Percentiles rank a stretch among this genome's conserved stretches.
Conservation (phyloP, 2,113 vertebrate genomes). For the Python bivittatus region DNA sequence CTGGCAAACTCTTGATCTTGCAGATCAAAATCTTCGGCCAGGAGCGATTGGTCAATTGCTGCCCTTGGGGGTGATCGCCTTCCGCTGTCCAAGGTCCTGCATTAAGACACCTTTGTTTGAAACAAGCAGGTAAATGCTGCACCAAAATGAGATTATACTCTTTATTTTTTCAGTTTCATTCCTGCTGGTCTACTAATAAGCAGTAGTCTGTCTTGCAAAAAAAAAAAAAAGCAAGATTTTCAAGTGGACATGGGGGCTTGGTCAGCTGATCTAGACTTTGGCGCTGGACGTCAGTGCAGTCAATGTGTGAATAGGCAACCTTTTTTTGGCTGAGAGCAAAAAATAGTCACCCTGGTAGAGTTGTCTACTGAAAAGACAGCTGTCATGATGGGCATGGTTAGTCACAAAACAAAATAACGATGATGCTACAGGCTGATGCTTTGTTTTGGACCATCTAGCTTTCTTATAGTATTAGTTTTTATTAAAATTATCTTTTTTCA, state of each 20-base stretch:
- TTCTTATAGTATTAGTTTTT: neutral
- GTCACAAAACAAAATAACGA: neutral
- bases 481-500: no score
- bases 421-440: neutral
- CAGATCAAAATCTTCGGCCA: conserved; percentile 75
- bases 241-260: neutral
- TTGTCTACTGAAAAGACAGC: neutral
- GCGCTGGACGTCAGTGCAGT: neutral
- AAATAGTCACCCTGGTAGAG: neutral
- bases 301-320: neutral
- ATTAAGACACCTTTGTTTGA: conserved; percentile 77
- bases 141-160: neutral
- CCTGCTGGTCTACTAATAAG: neutral
- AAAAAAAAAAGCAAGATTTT: neutral
- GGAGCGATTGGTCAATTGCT: conserved; percentile 81
- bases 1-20: conserved; percentile 89
- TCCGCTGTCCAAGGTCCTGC: conserved; percentile 87
- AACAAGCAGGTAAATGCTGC: conserved; percentile 69
- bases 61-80: conserved; percentile 75
- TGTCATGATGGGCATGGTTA: neutral
- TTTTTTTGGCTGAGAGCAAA: neutral
- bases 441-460: neutral
- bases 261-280: neutral
- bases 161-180: neutral
- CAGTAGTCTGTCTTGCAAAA: neutral